Evolutionary conservation across 2,888 invertebrate genomes (phyloP), one percentile per base, ranked within the genome.

Genomic region (Drosophila siamana): DNA sequence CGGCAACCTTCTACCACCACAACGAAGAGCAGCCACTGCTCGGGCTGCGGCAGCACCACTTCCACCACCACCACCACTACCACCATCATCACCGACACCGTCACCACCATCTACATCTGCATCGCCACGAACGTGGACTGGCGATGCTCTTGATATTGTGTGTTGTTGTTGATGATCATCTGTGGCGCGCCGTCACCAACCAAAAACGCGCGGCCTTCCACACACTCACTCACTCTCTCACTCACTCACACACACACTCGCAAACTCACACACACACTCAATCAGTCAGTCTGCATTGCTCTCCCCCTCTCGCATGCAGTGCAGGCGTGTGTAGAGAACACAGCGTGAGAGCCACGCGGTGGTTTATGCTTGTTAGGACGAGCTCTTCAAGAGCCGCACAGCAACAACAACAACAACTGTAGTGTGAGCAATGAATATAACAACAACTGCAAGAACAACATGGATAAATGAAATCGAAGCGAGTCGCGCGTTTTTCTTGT

Each of bases 111-210:
- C 60, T 19, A 19, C 19, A 54, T 3, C 55, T 33, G 16, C 60
- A 51, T 11, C 61, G 40, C 15, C 54, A 26, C 33, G 28, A 41
- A 24, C 56, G 38, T 9, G 43, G 26, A 40, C 40, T 44, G 38
- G 19, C 36, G 61, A 66, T 52, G 40, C 54, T 69, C 40, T 36
- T 47, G 24, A 57, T 65, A 26, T 33, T 61, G 54, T 11, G 40
- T 77, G 56, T 40, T 78, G 72, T 43, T 78, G 68, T 41, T 79
- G 69, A 80, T 83, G 65, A 82, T 82, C 86, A 80, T 80, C 86
- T 86, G 82, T 78, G 86, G 82, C 86, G 69, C 66, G 80, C 81
- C 82, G 78, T 86, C 82, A 74, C 82, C 82, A 84, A 84, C 83
- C 83, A 84, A 87, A 83, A 84, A 84, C 83, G 86, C 87, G 83